Evolutionary conservation across 2,888 invertebrate genomes (phyloP), one percentile per base, ranked within the genome.

Genomic region (Pachydiplax longipennis): DNA sequence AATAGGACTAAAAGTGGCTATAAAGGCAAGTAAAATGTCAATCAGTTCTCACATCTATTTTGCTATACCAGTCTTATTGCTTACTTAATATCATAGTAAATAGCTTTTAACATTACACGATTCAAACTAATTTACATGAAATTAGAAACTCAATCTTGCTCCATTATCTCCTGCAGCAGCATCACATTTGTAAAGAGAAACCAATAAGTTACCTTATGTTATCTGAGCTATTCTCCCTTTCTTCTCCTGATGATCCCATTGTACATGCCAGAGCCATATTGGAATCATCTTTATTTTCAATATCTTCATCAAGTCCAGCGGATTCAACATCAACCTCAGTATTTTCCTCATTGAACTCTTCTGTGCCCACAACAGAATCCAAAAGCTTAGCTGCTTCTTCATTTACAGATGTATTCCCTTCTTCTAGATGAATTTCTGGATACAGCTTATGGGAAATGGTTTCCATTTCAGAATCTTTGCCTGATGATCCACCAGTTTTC

Each of bases 181-280:
- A 53, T 4, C 1, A 18, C 15, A 53, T 10, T 53, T 53, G 13
- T 1, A 53, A 73, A 31, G 13, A 73, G 15, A 73, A 73, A 73
- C 25, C 73, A 73, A 13, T 37, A n/a, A 87, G 37, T 87, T 87
- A 87, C 87, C 87, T 87, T 53, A 61, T 87, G 58, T 22, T 87
- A 1, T 18, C 37, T 2, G 35, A 35, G 12, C 58, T 40, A 10
- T 61, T 40, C 2, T 65, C 65, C 25, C 44, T 82, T 25, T 87
- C 61, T 37, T 37, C 87, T 61, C 87, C 61, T 12, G 73, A 73
- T 2, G 87, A 40, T 22, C 61, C 87, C 8, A 61, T 58, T 13
- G 87, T 87, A 65, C 87, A 87, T 4, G 87, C 87, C 58, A 87
- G 61, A 61, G 87, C 87, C 87, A 87, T 87, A 65, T 87, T 87